Evolutionary conservation across 2,888 invertebrate species (phyloP), one percentile per base, ranked within the genome.

Genomic region (Scaptomyza tumidula): DNA sequence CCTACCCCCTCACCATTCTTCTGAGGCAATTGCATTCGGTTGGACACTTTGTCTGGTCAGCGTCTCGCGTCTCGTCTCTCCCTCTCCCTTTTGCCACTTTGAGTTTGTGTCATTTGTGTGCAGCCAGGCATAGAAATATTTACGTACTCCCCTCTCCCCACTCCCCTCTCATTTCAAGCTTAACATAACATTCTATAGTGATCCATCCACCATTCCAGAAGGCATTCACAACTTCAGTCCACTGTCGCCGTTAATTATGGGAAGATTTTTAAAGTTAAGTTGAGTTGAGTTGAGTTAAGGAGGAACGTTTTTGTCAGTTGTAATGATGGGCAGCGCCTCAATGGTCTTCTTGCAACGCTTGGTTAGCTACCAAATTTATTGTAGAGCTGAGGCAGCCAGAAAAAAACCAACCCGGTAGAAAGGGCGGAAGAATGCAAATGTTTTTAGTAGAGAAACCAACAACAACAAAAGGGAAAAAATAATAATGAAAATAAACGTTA

Each of bases 91-190:
- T 50, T 11, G 43, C 35, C 78, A 62, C 41, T 48, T 29, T 35
- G 53, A 44, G 60, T 66, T 52, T 55, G 72, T 71, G 60, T 80
- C 85, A 85, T 88, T 86, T 83, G 80, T 85, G 88, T 83, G 80
- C 86, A 85, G 64, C 80, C 75, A 83, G 75, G 68, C 88, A 84
- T 83, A 87, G 85, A 87, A 85, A 83, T 84, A 19, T 61, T 60
- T 61, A 73, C 82, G 57, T 75, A 64, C 48, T 48, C 37, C 37
- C 24, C 24, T 3, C 10, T 7, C 56, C 43, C 31, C 58, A 33
- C 48, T 16, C 19, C 46, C 44, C 39, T 9, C 29, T 29, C 29
- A 29, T 6, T 9, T 3, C 9, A 31, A 33, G 33, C 10, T 33
- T 33, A 33, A 2, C 33, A 33, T 33, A 33, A 29, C 46, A 54